Evolutionary conservation across 2,888 invertebrate species (phyloP), one percentile per base, ranked within the genome.

Genomic region (Biston stratarius): DNA sequence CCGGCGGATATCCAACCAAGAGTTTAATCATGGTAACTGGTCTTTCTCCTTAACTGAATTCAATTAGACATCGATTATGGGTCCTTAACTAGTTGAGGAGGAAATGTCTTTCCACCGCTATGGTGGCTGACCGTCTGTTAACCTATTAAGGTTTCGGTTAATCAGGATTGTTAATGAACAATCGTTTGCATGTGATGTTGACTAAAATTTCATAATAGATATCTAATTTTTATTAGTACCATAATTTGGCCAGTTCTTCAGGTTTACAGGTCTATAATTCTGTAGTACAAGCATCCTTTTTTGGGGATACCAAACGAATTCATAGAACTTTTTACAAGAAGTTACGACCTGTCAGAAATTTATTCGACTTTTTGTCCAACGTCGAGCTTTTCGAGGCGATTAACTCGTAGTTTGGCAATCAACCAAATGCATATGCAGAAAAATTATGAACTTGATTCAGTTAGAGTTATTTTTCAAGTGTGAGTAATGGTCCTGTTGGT

Each of bases 61-160:
- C 81, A 84, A 84, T 84, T 77, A 75, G 48, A 48, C 47, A 36
- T 40, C 55, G 42, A 24, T 42, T 42, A 9, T 33, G 24, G 56
- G 65, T 59, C 72, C 64, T 53, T 63, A 67, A 44, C 65, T 64
- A 63, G 67, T 61, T 78, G 78, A 81, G 70, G 71, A 83, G 87
- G 87, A 85, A 84, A 86, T 73, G 85, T 84, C 84, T 76, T 57
- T 81, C 76, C 69, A 52, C 15, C 38, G 49, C 49, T 10, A n/a
- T 51, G 63, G 56, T 63, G 61, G 67, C 60, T 36, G 59, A 56
- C 45, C 53, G 65, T 65, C 68, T 66, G 56, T 59, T 73, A 67
- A 64, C 48, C 57, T n/a, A 14, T 11, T 6, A 56, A n/a, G 34
- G 9, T 5, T 34, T 57, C 1, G 11, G 40, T 34, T 49, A 34